Evolutionary conservation across 2,113 vertebrate genomes (phyloP), one percentile per base, ranked within the genome.

Genomic region (Esox niger): DNA sequence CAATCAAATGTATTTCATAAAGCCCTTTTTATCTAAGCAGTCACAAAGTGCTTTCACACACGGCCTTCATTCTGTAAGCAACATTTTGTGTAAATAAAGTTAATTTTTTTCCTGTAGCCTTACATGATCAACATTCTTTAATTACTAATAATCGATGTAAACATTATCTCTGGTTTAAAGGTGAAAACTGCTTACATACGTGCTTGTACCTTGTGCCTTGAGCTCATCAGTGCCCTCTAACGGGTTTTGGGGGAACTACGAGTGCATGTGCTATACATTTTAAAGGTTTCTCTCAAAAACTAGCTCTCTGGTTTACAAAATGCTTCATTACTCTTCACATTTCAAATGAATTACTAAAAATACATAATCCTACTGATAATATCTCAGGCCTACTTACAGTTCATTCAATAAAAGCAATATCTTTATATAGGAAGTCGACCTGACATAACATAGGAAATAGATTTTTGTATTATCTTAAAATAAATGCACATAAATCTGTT

Each of bases 191-290:
- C 47, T 21, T 5, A 49, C 33, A 38, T 43, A 49, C 3, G 49
- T 58, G 55, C 43, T 17, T 23, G n/a, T n/a, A n/a, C n/a, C n/a
- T 46, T 30, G 2, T 64, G 59, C n/a, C 27, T 30, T 58, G 9
- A 21, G 56, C 75, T 75, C 75, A 64, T 46, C 6, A 20, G 35
- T 73, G 75, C 75, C 79, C 67, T 75, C 75, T 73, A 78, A n/a
- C 71, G 32, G 43, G 38, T 29, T 7, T 4, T 21, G 31, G 38
- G 21, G n/a, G 54, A 29, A 75, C 38, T 64, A 43, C 63, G 49
- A 25, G 66, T n/a, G 25, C 1, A 27, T 43, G 32, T n/a, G n/a
- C n/a, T n/a, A n/a, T 47, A 6, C 20, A 33, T 31, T 9, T 23
- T 23, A 32, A 61, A 33, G 38, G 13, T 43, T 43, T 43, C 38